phyloP scores from a whole-genome alignment of 2,797 vertebrate genomes.

The Oophaga sylvatica region DNA sequence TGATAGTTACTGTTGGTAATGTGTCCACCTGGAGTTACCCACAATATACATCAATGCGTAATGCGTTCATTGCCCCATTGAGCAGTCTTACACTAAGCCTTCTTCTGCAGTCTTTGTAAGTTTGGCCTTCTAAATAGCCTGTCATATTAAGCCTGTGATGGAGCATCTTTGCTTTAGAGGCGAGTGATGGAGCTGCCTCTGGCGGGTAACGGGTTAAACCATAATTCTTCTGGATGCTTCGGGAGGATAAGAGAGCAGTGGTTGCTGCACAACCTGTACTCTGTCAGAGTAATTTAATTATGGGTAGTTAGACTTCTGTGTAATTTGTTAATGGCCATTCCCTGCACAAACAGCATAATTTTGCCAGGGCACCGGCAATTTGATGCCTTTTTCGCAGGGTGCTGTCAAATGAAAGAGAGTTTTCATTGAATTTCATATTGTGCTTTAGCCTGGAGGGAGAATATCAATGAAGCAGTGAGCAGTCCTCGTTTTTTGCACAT shows the following conservation, averaged over 20 bases:
- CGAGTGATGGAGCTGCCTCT: background rate
- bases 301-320: constrained; percentile 70
- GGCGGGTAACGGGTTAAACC: constrained; percentile 37
- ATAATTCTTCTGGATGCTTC: constrained; percentile 19
- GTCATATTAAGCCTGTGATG: constrained; percentile 14
- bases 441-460: constrained; percentile 65
- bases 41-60: background rate
- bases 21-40: background rate
- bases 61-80: background rate
- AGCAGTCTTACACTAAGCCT: background rate
- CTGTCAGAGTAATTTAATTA: constrained; percentile 73
- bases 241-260: constrained; percentile 53
- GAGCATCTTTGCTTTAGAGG: background rate
- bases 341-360: constrained; percentile 67
- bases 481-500: constrained; percentile 61
- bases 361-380: constrained; percentile 65
- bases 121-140: constrained; percentile 7
- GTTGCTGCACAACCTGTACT: constrained; percentile 67
- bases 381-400: constrained; percentile 68
- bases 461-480: constrained; percentile 67
- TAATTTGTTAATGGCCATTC: constrained; percentile 71
- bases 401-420: constrained; percentile 67
- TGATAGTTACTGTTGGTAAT: background rate
- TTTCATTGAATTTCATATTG: constrained; percentile 69
- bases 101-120: background rate